A percentile compares a stretch with the other conserved stretches of the same genome.
phyloP scores from a whole-genome alignment of 2,888 invertebrate species.

The Meandrusa payeni region DNA sequence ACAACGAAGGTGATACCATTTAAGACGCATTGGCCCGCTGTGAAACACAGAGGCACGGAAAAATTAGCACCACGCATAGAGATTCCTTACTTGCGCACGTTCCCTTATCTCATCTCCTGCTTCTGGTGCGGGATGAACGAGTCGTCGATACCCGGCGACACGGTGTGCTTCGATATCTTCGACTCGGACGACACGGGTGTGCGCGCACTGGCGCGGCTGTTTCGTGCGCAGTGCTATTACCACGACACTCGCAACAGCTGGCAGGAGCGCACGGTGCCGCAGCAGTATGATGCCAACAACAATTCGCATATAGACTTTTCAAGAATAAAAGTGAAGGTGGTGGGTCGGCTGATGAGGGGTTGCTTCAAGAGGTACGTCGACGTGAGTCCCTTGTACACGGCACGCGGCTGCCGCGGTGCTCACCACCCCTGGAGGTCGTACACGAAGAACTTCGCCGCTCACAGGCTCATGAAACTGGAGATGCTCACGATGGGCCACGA shows the following conservation, averaged over 20 bases:
- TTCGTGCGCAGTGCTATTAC: constrained; percentile 19
- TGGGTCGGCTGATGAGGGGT: constrained; percentile 27
- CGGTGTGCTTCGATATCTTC: constrained; percentile 30
- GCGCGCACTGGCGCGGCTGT: constrained; percentile 19
- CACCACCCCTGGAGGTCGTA: neutral
- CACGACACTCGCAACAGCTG: too few relatives aligned
- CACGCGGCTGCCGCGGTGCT: constrained; percentile 29
- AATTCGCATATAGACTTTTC: too few relatives aligned
- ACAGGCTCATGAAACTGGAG: constrained; percentile 30
- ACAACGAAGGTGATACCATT: neutral
- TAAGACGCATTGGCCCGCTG: constrained; percentile 4
- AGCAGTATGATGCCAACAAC: too few relatives aligned
- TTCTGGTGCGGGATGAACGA: constrained; percentile 22
- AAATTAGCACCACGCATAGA: too few relatives aligned
- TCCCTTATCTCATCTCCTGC: too few relatives aligned
- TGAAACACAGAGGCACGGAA: neutral
- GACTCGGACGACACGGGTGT: constrained; percentile 21
- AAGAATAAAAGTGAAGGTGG: too few relatives aligned
- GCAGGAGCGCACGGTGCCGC: neutral
- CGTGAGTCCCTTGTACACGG: constrained; percentile 30
- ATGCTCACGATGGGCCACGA: constrained; percentile 17
- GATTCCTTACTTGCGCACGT: too few relatives aligned
- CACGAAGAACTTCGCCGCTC: constrained; percentile 21
- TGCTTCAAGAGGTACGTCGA: constrained; percentile 34
- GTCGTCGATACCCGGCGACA: constrained; percentile 19